Evolutionary conservation across 1,140 invertebrate genomes (phyloP), one percentile per base, ranked within the genome.

Genomic region (Microplitis mediator): DNA sequence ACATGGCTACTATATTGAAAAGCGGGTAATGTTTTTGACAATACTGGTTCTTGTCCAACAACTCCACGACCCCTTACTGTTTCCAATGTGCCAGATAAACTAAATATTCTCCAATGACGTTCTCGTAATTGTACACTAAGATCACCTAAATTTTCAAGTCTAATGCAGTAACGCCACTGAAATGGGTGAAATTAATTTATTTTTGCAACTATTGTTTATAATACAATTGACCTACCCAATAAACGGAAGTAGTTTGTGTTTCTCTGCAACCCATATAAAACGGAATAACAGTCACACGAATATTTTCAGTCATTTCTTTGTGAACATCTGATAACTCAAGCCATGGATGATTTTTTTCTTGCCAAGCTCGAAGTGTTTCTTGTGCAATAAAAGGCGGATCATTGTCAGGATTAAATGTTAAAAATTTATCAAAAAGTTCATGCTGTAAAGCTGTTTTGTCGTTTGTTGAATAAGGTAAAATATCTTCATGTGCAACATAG

Each of bases 1-100:
- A 99, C 96, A 87, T 99, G 97, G 86, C 95, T 97, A 82, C 94
- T 96, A 84, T 99, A 99, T 86, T 99, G 97, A 89, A 98, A 99
- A 77, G 97, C 97, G 63, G 97, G 97, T 75, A 95, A 90, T 52
- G 91, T 89, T 77, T 93, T 91, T 6, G 95, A 95, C 51, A 99
- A 89, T 64, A 97, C 90, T 58, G 97, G 97, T 88, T 99, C 97
- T 89, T 98, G 96, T 3, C 96, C 97, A 13, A 98, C 96, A 54
- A 98, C 97, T 11, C 96, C 97, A 82, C 96, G 89, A 14, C 96
- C 97, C 77, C 96, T 88, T 3, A 98, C 96, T 3, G 96, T 98
- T 89, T 98, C 97, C 78, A 98, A 88, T 13, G 96, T 98, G 52
- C 97, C 97, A 61, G 95, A 97, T 61, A 98, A 87, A 56, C 95